Evolutionary conservation across 2,797 vertebrate species (phyloP), one percentile per base, ranked within the genome.

Genomic region (Rhinophrynus dorsalis): DNA sequence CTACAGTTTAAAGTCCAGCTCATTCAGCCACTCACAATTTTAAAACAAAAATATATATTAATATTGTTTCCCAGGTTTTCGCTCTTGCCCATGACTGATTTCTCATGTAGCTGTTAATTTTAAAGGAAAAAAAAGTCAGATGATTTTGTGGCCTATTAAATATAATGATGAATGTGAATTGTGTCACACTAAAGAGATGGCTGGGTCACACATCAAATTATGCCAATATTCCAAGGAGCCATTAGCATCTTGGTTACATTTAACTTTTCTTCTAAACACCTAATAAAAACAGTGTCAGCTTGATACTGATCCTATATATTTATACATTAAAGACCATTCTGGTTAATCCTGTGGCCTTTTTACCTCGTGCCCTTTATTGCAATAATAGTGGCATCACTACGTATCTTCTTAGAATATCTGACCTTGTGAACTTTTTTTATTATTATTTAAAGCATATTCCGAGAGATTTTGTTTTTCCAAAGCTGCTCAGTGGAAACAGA

Each of bases 181-280:
- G 37, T 73, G 61, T 58, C 54, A 73, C 54, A 42, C 29, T 48
- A 59, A 51, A 50, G 44, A 59, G 26, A 57, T 35, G 52, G 24
- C 32, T 45, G 38, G 62, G 45, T 73, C 69, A 73, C 30, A 59
- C 26, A 40, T 24, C 33, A 65, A 65, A 58, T 42, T 30, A 65
- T 58, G 42, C 44, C 54, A 26, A 23, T 66, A 51, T 73, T 51
- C 33, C 13, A 26, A 73, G 55, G 17, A 33, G 54, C 54, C 45
- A 59, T 48, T 47, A 66, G 45, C 69, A 73, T 66, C 69, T 73
- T 73, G 69, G 62, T 73, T 66, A 66, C 59, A 73, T 73, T 73
- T 66, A 23, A 26, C 48, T 52, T 73, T 66, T 35, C 61, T 59
- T 73, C 61, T 66, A 73, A 73, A 73, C 61, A 65, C 61, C 69